Conservation (phyloP, 2,888 invertebrate species). For the Therioaphis trifolii region DNA sequence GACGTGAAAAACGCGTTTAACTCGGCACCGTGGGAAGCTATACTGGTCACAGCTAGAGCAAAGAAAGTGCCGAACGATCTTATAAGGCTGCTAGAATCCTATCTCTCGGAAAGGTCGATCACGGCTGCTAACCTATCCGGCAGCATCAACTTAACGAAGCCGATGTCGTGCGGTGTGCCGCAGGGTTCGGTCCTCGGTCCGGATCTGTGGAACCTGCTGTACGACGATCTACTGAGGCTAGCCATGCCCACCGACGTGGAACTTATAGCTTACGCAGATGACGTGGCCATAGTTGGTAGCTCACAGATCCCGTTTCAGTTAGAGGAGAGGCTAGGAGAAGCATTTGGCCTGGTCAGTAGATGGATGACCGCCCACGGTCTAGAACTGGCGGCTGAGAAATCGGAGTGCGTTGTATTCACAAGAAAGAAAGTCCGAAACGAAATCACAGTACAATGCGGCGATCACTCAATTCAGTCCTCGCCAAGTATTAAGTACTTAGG, state of each 20-base stretch:
- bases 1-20: background rate
- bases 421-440: background rate
- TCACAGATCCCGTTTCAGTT: background rate
- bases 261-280: background rate
- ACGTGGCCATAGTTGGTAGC: background rate
- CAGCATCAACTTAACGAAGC: no score
- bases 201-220: background rate
- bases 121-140: no score
- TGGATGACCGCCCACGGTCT: background rate
- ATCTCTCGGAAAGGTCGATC: background rate
- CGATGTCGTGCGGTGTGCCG: background rate
- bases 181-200: background rate
- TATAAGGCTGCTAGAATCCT: background rate
- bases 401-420: background rate
- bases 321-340: background rate
- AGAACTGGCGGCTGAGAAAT: background rate
- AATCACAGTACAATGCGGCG: background rate
- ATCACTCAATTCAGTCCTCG: background rate
- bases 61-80: background rate
- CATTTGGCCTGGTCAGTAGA: background rate
- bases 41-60: background rate
- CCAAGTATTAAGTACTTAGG: background rate
- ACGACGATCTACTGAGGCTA: background rate
- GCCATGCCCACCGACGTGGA: background rate
- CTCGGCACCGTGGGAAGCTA: background rate